Percentiles rank a stretch among this genome's conserved stretches.
Conservation (phyloP, 2,888 invertebrate species). For the Agriopis marginaria region DNA sequence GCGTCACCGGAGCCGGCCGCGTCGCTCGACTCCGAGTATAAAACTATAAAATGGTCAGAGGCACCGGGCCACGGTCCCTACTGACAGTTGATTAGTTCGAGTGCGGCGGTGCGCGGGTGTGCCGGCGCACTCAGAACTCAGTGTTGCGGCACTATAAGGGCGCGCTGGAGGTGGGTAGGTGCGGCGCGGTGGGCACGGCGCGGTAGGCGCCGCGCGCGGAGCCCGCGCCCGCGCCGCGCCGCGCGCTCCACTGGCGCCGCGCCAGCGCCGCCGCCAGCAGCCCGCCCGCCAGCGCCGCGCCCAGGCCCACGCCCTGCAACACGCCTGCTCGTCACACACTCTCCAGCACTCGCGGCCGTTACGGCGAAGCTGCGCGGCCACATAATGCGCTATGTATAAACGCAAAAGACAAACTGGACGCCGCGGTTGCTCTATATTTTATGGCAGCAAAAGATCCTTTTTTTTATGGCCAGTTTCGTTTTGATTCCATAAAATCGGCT, state of each 20-base stretch:
- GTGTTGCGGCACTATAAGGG: conserved; percentile 74
- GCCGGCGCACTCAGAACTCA: conserved; percentile 1
- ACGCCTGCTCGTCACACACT: no score
- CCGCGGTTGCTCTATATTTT: no score
- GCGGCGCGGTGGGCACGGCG: conserved; percentile 55
- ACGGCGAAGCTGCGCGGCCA: no score
- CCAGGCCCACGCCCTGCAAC: conserved; percentile 56
- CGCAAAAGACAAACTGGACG: no score
- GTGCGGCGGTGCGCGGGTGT: not conserved
- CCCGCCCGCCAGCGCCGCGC: conserved; percentile 34
- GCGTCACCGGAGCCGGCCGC: conserved; percentile 6
- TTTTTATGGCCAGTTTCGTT: no score
- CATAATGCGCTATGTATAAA: no score
- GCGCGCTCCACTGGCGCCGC: not conserved
- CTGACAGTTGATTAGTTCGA: not conserved
- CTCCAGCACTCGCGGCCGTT: no score
- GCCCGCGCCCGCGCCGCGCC: conserved; percentile 23
- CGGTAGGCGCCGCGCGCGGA: conserved; percentile 54
- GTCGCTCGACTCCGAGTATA: conserved; percentile 35
- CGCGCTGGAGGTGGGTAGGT: conserved; percentile 34
- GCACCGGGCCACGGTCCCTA: not conserved
- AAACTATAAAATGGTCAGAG: conserved; percentile 49
- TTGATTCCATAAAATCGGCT: no score
- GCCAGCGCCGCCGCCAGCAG: conserved; percentile 42
- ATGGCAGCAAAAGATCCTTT: no score